These are phyloP conservation scores for Borostomias antarcticus DNA, from an alignment of 2,797 vertebrate species.

Conservation along the genomic window DNA sequence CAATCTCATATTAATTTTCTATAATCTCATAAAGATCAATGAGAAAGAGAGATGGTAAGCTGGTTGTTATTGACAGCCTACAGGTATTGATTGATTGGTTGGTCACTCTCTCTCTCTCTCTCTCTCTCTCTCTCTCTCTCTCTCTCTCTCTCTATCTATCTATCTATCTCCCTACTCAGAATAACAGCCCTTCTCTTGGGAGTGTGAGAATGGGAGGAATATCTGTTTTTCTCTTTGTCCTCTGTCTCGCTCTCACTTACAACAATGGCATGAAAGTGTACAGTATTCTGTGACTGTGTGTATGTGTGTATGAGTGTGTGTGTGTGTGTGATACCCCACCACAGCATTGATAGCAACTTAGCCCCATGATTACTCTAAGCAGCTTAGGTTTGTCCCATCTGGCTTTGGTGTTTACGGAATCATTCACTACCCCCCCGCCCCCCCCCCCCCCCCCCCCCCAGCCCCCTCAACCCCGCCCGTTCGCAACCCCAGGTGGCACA, in stretches of 20 bases:
- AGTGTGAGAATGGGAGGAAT: slow-evolving; percentile 23
- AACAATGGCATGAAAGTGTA: not conserved
- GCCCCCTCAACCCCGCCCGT: slow-evolving; percentile 22
- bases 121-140: slow-evolving; percentile 13
- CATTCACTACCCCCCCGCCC: slow-evolving; percentile 45
- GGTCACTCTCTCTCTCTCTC: slow-evolving; percentile 27
- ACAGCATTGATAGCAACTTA: slow-evolving; percentile 76
- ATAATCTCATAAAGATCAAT: not conserved
- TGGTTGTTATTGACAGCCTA: not conserved
- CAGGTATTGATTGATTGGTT: not conserved
- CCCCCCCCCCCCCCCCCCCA: not conserved
- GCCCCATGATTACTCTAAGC: slow-evolving; percentile 83
- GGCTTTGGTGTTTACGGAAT: slow-evolving; percentile 78
- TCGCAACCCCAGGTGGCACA: slow-evolving; percentile 20
- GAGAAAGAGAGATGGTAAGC: not conserved
- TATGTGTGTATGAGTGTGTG: not conserved
- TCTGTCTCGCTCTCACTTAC: slow-evolving; percentile 16
- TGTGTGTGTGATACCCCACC: slow-evolving; percentile 16
- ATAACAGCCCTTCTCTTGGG: slow-evolving; percentile 25
- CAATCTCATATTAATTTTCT: slow-evolving; percentile 40
- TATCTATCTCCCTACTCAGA: slow-evolving; percentile 16
- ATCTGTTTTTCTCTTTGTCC: not conserved
- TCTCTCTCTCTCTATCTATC: slow-evolving; percentile 20
- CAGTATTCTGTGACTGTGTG: not conserved
- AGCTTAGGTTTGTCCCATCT: slow-evolving; percentile 83